Conservation (phyloP, 2,797 vertebrate species). For the Anguilla obscura region DNA sequence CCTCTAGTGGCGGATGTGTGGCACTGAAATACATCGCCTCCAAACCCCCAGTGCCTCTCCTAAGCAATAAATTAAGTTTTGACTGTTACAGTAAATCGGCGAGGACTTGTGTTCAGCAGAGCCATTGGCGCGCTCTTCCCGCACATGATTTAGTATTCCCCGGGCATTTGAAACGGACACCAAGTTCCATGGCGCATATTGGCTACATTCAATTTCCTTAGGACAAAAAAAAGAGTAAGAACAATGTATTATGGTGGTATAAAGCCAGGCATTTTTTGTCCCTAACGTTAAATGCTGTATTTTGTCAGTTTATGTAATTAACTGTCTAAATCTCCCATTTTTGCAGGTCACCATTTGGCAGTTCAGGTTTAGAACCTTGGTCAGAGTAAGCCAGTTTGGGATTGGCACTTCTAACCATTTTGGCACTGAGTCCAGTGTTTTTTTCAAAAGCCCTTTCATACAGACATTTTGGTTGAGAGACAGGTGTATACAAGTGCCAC, state of each 20-base stretch:
- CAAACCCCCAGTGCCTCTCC: not conserved
- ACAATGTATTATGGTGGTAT: not conserved
- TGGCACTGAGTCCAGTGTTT: not conserved
- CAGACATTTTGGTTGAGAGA: not conserved
- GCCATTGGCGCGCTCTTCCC: not conserved
- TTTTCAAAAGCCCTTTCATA: not conserved
- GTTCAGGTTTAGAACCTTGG: not conserved
- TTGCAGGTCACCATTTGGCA: not conserved
- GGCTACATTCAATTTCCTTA: not conserved
- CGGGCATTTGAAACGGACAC: not conserved
- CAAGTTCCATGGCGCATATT: not conserved
- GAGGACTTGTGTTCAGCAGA: not conserved
- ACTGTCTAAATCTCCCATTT: not conserved
- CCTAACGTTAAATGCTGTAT: not conserved
- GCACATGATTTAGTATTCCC: not conserved
- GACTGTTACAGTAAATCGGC: not conserved
- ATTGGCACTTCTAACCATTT: not conserved
- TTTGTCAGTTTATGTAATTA: not conserved
- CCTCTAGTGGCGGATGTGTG: not conserved
- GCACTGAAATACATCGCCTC: not conserved
- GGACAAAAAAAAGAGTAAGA: not conserved
- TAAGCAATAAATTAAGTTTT: not conserved
- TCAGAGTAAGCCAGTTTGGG: not conserved
- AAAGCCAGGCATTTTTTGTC: not conserved
- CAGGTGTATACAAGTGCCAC: not conserved